Conservation (phyloP, 64 coral and sea anemone genomes). For the Montipora efflorescens region DNA sequence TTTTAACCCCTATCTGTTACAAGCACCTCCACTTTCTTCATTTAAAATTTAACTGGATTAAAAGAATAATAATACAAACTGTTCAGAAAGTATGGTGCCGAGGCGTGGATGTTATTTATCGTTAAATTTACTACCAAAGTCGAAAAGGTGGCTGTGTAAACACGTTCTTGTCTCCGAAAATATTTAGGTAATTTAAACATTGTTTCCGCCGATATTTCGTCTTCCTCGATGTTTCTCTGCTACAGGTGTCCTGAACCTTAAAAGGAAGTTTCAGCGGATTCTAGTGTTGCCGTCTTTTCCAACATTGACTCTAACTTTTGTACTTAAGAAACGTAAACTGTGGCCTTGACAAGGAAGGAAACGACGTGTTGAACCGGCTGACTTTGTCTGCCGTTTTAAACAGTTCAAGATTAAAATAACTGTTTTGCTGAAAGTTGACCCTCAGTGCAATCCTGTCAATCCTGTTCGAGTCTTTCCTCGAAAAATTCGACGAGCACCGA, state of each 20-base stretch:
- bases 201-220: neutral
- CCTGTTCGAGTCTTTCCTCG: too few species aligned
- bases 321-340: too few species aligned
- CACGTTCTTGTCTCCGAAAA: constrained; percentile 44
- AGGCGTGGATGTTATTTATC: neutral
- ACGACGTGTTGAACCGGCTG: neutral
- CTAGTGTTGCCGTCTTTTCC: too few species aligned
- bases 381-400: neutral
- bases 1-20: neutral
- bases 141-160: constrained; percentile 32
- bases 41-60: constrained; percentile 50
- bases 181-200: constrained; percentile 46
- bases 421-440: neutral
- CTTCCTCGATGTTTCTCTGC: neutral
- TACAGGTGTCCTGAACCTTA: neutral
- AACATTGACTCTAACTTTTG: neutral
- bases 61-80: neutral
- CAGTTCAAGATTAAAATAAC: neutral
- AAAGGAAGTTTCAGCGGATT: neutral
- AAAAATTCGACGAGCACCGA: too few species aligned
- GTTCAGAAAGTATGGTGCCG: neutral
- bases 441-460: neutral
- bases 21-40: neutral
- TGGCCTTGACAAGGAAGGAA: too few species aligned
- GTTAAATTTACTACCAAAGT: neutral